phyloP scores from a whole-genome alignment of 2,113 vertebrate species.

The Blennius ocellaris region DNA sequence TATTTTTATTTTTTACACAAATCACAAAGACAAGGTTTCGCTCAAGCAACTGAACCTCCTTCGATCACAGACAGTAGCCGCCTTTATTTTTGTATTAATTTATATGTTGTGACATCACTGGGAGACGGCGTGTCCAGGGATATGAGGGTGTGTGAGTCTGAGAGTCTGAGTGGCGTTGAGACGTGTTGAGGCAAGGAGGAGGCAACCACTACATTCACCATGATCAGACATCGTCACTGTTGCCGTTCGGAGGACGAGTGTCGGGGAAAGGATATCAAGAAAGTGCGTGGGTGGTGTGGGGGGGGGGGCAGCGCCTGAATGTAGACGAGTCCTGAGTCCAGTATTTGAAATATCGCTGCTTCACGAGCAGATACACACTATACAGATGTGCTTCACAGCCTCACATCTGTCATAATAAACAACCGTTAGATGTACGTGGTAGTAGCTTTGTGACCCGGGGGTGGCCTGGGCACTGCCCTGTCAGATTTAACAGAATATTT shows the following conservation, averaged over 20 bases:
- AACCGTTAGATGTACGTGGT: conserved; percentile 6
- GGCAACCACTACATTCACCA: conserved; percentile 11
- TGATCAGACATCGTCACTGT: conserved; percentile 9
- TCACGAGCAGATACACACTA: conserved; percentile 11
- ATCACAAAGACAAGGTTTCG: conserved; percentile 51
- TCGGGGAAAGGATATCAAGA: conserved; percentile 5
- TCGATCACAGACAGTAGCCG: conserved; percentile 63
- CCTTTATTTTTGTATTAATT: conserved; percentile 80
- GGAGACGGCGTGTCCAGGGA: conserved; percentile 16
- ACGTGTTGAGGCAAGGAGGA: not conserved
- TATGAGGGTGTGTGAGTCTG: not conserved
- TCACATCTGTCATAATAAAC: not conserved
- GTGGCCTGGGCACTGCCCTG: conserved; percentile 30
- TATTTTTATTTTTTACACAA: conserved; percentile 74
- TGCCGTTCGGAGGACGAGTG: conserved; percentile 8
- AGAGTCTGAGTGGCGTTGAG: conserved; percentile 19
- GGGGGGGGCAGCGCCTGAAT: conserved; percentile 35
- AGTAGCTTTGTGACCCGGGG: conserved; percentile 13
- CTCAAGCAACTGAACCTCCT: conserved; percentile 34
- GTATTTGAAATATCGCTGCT: conserved; percentile 11
- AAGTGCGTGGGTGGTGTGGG: conserved; percentile 16
- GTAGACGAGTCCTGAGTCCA: conserved; percentile 42
- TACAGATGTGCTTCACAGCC: conserved; percentile 2
- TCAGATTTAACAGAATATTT: conserved; percentile 20
- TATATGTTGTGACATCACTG: conserved; percentile 49